Percentiles rank a stretch among this genome's conserved stretches.
Conservation (phyloP, 2,888 invertebrate genomes). For the Lasioglossum vierecki region DNA sequence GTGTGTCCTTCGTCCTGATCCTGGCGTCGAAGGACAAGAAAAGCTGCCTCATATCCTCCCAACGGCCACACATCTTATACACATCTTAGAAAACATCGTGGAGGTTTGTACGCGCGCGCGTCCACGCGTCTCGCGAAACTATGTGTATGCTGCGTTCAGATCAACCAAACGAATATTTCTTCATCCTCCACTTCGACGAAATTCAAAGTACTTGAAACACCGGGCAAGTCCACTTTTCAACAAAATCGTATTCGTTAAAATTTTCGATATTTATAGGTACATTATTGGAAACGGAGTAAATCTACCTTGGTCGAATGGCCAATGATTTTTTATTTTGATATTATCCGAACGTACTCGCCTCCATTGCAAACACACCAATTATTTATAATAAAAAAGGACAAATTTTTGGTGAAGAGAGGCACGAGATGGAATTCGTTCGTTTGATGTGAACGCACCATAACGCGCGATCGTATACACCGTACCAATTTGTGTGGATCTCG, state of each 20-base stretch:
- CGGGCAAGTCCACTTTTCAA: neutral
- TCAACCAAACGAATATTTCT: neutral
- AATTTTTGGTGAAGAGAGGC: neutral
- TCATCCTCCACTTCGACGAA: neutral
- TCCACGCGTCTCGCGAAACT: slow-evolving; percentile 13
- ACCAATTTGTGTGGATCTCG: neutral
- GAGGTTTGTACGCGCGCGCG: slow-evolving; percentile 29
- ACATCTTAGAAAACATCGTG: slow-evolving; percentile 47
- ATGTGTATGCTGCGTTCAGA: neutral
- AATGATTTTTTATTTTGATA: neutral
- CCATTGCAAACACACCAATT: neutral
- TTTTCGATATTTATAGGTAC: too few species aligned
- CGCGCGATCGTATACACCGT: neutral
- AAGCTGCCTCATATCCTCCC: slow-evolving; percentile 56
- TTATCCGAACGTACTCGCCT: neutral
- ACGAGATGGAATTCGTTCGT: neutral
- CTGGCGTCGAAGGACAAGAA: slow-evolving; percentile 55
- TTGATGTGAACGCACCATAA: neutral
- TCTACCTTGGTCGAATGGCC: neutral
- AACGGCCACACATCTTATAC: slow-evolving; percentile 55
- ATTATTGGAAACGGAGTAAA: neutral
- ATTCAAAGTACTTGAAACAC: neutral
- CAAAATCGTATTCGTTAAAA: neutral
- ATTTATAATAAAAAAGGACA: neutral
- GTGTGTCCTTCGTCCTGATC: slow-evolving; percentile 60